These are phyloP conservation scores for mouse (Mus musculus) DNA, from an alignment of 2,113 vertebrate species.

Conservation along the genomic window DNA sequence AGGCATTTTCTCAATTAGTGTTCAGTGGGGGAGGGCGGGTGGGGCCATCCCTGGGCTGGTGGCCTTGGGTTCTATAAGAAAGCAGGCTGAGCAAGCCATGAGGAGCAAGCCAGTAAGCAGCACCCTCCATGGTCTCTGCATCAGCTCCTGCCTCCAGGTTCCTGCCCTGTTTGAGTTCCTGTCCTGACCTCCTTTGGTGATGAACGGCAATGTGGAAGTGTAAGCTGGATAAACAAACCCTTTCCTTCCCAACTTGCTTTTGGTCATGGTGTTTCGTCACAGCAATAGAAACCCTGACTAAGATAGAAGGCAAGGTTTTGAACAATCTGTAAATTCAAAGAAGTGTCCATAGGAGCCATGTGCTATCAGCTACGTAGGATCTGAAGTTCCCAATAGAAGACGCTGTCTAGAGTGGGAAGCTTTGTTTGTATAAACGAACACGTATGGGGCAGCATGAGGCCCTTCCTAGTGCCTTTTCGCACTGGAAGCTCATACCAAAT, in stretches of 20 bases:
- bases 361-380: constrained; percentile 34
- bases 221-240: background rate
- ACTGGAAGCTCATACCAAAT: rapidly evolving
- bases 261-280: background rate
- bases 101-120: background rate
- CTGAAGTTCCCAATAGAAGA: constrained; percentile 60
- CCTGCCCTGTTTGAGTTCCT: background rate
- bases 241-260: background rate
- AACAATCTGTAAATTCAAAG: background rate
- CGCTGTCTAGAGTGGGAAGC: background rate
- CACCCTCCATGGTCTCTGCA: background rate
- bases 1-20: background rate
- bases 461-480: background rate
- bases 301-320: constrained; percentile 57
- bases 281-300: background rate
- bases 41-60: background rate
- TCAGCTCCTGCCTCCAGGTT: background rate
- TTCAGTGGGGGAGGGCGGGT: background rate
- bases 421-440: constrained; percentile 52
- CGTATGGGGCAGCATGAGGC: constrained; percentile 55
- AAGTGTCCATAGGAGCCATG: background rate
- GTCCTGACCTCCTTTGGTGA: background rate
- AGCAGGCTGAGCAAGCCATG: background rate
- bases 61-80: too few species aligned
- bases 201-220: background rate